Evolutionary conservation across 2,888 invertebrate species (phyloP), one percentile per base, ranked within the genome.

Genomic region (Himalopsyche japonica): DNA sequence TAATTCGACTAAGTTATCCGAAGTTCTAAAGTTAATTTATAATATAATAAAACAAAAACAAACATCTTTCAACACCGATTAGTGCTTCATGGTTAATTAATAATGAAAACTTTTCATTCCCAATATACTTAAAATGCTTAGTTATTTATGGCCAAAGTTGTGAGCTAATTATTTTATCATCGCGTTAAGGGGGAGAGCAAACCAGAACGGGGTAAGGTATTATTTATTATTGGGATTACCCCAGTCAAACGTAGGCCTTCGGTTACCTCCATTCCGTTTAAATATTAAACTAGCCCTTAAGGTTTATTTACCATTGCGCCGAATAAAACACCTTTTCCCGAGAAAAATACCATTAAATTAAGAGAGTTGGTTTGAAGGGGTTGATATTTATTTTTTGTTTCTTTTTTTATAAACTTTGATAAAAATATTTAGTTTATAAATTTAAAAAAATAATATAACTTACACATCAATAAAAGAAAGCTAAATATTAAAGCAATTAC

Each of bases 281-380:
- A 70, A 70, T 70, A 70, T 70, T 70, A 70, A 70, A 70, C 70
- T 70, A 70, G 70, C 70, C 70, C 70, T 70, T 70, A 70, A 70
- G 70, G 70, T 70, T 70, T 70, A 70, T 70, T 70, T 70, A 70
- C 70, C 70, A 27, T 30, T 70, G 27, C 70, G 70, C 30, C 3
- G 27, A 27, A 70, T 70, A 70, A 70, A 70, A 70, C 70, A 70
- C 70, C 30, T 70, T 70, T 30, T 30, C 15, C 12, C 30, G 6
- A 1, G 70, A 70, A 70, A 70, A 70, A 70, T 6, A 27, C 70
- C 70, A 30, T 57, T 20, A 43, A 43, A 43, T 70, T 70, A 70
- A 12, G 15, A 20, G 12, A 70, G 30, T 12, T 70, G 30, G 27
- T 70, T 70, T 70, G 12, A 70, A 70, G 15, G 27, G 27, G 27